Percentiles rank a stretch among this genome's conserved stretches.
phyloP scores from a whole-genome alignment of 2,113 vertebrate species.

The Lagopus leucura region DNA sequence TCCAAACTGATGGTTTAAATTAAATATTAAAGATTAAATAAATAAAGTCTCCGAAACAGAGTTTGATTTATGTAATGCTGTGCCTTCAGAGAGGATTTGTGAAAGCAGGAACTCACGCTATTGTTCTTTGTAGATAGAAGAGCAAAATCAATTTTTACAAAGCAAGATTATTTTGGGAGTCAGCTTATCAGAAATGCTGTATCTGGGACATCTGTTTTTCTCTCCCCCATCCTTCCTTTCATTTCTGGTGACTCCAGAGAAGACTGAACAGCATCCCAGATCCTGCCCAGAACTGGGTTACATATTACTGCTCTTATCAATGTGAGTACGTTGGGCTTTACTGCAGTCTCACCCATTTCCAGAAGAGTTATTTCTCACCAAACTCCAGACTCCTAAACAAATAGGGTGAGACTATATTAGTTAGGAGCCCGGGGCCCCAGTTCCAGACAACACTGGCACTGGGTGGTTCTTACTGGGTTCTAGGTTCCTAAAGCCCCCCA shows the following conservation, averaged over 20 bases:
- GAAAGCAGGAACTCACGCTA: not conserved
- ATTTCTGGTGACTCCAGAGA: not conserved
- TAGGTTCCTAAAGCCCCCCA: not conserved
- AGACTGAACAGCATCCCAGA: not conserved
- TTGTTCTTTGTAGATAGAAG: conserved; percentile 44
- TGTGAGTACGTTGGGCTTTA: conserved; percentile 24
- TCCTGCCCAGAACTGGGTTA: conserved; percentile 40
- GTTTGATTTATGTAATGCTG: conserved; percentile 34
- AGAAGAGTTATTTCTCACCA: not conserved
- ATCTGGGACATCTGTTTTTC: conserved; percentile 63
- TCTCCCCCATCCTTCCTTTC: not conserved
- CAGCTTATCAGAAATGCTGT: conserved; percentile 50
- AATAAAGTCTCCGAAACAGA: not conserved
- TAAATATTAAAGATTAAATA: conserved; percentile 35
- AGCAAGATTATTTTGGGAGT: conserved; percentile 62
- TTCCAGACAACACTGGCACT: not conserved
- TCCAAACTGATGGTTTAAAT: conserved; percentile 40
- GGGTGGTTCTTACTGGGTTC: not conserved
- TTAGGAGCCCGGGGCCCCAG: accelerated
- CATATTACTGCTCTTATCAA: not conserved
- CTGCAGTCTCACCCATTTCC: not conserved
- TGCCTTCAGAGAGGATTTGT: conserved; percentile 38
- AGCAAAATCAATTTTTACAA: conserved; percentile 59
- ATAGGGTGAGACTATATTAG: not conserved
- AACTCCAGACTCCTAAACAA: not conserved